Evolutionary conservation across 2,888 invertebrate species (phyloP).

Genomic region (Thereva nobilitata): DNA sequence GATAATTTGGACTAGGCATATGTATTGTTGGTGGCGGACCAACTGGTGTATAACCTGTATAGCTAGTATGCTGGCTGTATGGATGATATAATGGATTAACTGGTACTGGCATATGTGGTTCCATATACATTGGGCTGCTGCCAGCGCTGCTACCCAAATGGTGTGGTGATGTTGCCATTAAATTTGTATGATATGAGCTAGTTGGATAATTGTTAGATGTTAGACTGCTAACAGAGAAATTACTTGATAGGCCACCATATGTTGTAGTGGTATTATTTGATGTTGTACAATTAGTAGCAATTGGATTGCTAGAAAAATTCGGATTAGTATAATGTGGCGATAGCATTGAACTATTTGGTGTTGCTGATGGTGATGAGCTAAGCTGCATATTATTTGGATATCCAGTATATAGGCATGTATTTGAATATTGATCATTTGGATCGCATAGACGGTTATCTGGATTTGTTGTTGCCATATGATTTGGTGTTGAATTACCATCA

Average conservation of each 20-base stretch:
- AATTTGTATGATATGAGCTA: conserved; percentile 55
- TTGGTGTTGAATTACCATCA: conserved; percentile 51
- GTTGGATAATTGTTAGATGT: conserved; percentile 51
- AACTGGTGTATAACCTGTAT: conserved; percentile 49
- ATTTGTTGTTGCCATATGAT: conserved; percentile 12
- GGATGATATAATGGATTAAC: conserved; percentile 60
- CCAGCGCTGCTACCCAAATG: conserved; percentile 27
- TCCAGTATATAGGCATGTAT: conserved; percentile 36
- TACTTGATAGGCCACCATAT: conserved; percentile 48
- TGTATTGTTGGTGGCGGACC: conserved; percentile 64
- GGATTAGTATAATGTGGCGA: conserved; percentile 30
- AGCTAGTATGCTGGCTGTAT: conserved; percentile 52
- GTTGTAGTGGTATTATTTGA: conserved; percentile 46
- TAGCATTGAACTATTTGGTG: conserved; percentile 29
- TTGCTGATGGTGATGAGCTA: conserved; percentile 22
- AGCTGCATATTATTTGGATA: conserved; percentile 36
- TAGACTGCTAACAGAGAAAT: conserved; percentile 59
- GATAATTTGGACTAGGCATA: conserved; percentile 72
- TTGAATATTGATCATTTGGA: conserved; percentile 41
- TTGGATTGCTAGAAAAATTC: conserved; percentile 21
- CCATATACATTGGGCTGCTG: conserved; percentile 57
- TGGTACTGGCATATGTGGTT: conserved; percentile 59
- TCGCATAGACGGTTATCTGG: conserved; percentile 28
- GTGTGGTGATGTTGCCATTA: conserved; percentile 55
- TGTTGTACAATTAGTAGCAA: conserved; percentile 24